These are phyloP conservation scores for Stegostoma tigrinum DNA, from an alignment of 2,113 vertebrate species.

Conservation along the genomic window DNA sequence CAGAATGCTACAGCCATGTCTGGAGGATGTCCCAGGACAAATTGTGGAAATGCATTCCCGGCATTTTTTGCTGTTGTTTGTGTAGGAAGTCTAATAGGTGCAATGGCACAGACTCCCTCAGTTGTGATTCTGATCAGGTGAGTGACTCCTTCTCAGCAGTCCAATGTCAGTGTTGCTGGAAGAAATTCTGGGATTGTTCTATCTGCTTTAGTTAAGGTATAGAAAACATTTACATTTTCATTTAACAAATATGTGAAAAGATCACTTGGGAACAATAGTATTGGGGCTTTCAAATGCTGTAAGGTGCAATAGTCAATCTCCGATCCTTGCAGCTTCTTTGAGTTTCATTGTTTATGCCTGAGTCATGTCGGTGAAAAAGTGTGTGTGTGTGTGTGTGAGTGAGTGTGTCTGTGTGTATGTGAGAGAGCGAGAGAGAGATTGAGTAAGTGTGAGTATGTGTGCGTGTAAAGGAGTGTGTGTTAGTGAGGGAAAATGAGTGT, in stretches of 20 bases:
- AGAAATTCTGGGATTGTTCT: not conserved
- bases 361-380: too few species aligned
- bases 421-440: too few species aligned
- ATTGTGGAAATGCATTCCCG: constrained; percentile 60
- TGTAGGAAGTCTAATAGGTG: constrained; percentile 62
- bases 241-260: not conserved
- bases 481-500: too few species aligned
- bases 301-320: not conserved
- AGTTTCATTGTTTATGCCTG: not conserved
- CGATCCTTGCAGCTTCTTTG: not conserved
- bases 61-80: constrained; percentile 63
- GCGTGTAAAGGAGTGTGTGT: too few species aligned
- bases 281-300: not conserved
- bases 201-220: not conserved
- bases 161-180: not conserved
- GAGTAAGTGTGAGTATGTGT: too few species aligned
- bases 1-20: constrained; percentile 54
- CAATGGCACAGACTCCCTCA: constrained; percentile 63
- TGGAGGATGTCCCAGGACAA: constrained; percentile 59
- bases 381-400: too few species aligned
- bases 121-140: constrained; percentile 65
- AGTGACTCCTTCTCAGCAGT: not conserved
- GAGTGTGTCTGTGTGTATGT: too few species aligned
- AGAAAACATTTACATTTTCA: not conserved
- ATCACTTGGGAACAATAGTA: not conserved